These are phyloP conservation scores for Oedothorax gibbosus DNA, from an alignment of 1,140 invertebrate genomes.

Conservation along the genomic window DNA sequence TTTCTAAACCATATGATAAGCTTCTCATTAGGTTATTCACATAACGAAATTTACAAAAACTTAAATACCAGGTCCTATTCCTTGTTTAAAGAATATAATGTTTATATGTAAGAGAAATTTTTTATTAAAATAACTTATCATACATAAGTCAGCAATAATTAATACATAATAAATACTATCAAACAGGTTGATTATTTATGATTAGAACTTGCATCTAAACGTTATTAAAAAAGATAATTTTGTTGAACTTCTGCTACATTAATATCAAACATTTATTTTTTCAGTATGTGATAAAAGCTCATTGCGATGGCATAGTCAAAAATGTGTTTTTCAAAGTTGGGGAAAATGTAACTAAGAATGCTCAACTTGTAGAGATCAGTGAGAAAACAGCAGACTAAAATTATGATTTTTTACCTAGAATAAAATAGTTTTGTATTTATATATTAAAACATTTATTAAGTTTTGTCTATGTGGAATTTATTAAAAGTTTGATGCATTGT, in stretches of 20 bases:
- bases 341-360: conserved; percentile 85
- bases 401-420: neutral
- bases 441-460: neutral
- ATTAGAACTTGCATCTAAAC: no score
- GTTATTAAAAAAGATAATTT: no score
- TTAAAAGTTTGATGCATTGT: neutral
- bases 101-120: no score
- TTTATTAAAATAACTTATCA: no score
- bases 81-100: no score
- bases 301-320: conserved; percentile 80
- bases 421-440: neutral
- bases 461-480: neutral
- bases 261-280: conserved; percentile 64
- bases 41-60: no score
- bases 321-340: conserved; percentile 80
- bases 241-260: no score
- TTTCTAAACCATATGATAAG: neutral
- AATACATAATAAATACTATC: no score
- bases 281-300: conserved; percentile 86
- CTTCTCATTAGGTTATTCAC: no score
- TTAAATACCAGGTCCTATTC: no score
- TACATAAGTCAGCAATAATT: no score
- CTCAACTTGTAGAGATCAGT: conserved; percentile 73
- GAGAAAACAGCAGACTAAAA: conserved; percentile 59
- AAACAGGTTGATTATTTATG: no score